Evolutionary conservation across 2,888 invertebrate genomes (phyloP).

Genomic region (Xestia xanthographa): DNA sequence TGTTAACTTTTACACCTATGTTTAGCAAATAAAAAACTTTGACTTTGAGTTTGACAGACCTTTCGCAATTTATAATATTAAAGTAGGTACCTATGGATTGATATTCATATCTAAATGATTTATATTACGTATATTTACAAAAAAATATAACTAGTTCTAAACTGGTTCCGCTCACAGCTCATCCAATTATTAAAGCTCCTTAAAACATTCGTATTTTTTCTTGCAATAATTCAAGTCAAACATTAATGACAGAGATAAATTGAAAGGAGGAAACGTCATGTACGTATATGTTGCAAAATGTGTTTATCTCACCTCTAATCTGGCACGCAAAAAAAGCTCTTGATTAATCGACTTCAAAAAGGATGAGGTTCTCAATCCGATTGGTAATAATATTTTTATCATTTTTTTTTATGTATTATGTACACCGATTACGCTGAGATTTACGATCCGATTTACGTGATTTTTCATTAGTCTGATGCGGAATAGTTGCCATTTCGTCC

Average conservation of each 20-base stretch:
- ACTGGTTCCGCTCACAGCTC: background rate
- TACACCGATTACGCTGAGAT: too few relatives aligned
- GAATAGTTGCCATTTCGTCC: too few relatives aligned
- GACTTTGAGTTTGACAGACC: background rate
- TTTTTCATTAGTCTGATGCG: too few relatives aligned
- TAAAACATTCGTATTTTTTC: background rate
- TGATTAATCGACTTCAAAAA: too few relatives aligned
- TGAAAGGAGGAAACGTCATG: background rate
- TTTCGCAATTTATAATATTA: background rate
- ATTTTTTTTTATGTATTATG: too few relatives aligned
- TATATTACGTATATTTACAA: background rate
- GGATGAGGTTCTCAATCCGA: too few relatives aligned
- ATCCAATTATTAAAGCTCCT: background rate
- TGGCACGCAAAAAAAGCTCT: background rate
- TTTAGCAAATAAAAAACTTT: too few relatives aligned
- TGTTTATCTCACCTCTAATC: background rate
- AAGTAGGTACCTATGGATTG: background rate
- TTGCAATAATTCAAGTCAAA: background rate
- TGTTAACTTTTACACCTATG: too few relatives aligned
- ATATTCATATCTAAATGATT: background rate
- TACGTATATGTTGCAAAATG: background rate
- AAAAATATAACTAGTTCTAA: background rate
- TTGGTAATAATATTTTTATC: too few relatives aligned
- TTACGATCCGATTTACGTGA: too few relatives aligned
- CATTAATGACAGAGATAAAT: background rate